These are phyloP conservation scores for Dicyrtomina minuta DNA, from an alignment of 2,888 invertebrate genomes.

Conservation along the genomic window DNA sequence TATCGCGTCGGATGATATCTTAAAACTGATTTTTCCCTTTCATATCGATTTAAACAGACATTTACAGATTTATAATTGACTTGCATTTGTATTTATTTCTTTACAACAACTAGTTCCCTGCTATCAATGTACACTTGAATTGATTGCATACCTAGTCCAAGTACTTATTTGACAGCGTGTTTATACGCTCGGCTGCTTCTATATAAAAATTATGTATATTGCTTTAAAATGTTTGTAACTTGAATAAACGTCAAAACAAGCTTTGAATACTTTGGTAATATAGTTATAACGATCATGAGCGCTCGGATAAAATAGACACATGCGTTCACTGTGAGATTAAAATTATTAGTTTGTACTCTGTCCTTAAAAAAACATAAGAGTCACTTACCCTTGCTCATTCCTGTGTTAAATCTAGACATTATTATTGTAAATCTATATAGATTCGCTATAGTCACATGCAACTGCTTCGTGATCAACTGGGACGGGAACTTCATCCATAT, in stretches of 20 bases:
- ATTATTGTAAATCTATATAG: conserved; percentile 56
- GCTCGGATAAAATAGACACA: neutral
- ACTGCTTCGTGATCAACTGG: conserved; percentile 63
- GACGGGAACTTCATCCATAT: conserved; percentile 64
- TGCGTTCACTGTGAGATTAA: neutral
- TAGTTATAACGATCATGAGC: neutral
- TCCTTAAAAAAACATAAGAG: neutral
- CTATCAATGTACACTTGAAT: too few relatives aligned
- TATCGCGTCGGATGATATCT: too few relatives aligned
- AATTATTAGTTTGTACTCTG: neutral
- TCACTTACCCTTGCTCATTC: neutral
- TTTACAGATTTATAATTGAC: too few relatives aligned
- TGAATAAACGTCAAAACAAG: neutral
- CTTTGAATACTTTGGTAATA: neutral
- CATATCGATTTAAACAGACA: too few relatives aligned
- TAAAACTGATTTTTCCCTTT: too few relatives aligned
- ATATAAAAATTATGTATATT: too few relatives aligned
- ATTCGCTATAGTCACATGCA: conserved; percentile 66
- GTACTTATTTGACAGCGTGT: too few relatives aligned
- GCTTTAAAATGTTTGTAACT: too few relatives aligned
- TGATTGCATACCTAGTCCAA: too few relatives aligned
- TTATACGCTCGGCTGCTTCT: too few relatives aligned
- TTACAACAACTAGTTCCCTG: too few relatives aligned
- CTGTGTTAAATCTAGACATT: neutral
- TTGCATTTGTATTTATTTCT: too few relatives aligned